phyloP scores from a whole-genome alignment of 2,797 vertebrate genomes.

The Sciurus vulgaris region DNA sequence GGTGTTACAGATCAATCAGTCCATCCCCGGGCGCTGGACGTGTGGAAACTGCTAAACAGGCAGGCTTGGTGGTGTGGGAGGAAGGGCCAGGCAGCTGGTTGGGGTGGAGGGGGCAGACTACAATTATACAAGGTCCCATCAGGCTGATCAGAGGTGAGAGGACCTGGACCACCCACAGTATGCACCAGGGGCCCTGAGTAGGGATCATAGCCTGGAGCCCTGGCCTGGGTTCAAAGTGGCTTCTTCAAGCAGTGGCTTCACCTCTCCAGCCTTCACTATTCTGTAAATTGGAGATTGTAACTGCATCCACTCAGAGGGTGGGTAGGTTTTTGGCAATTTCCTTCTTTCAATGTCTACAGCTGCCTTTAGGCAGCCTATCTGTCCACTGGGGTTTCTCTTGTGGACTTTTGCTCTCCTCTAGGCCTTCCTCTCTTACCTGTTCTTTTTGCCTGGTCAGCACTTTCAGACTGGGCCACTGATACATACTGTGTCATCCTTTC shows the following conservation, averaged over 20 bases:
- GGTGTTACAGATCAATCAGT: conserved; percentile 88
- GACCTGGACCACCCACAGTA: background rate
- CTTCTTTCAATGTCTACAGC: background rate
- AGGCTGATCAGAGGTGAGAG: background rate
- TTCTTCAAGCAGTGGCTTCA: background rate
- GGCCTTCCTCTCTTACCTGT: background rate
- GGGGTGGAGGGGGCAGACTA: background rate
- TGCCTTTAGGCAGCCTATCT: background rate
- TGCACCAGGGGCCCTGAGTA: fast-evolving
- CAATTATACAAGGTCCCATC: background rate
- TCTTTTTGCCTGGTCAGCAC: background rate
- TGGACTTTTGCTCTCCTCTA: background rate
- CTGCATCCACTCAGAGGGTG: background rate
- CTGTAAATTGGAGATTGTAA: background rate
- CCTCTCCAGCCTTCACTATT: background rate
- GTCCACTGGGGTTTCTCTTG: background rate
- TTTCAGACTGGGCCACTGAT: too few relatives aligned
- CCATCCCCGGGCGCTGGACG: conserved; percentile 78
- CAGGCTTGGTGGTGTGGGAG: background rate
- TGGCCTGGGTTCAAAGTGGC: background rate
- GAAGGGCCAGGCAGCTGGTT: background rate
- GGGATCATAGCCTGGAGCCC: background rate
- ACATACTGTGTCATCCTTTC: background rate
- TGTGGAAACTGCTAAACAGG: conserved; percentile 83
- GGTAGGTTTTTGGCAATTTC: background rate